Base-by-base conservation (phyloP, 1,140 invertebrate species). In the Drosophila kanapiae region DNA sequence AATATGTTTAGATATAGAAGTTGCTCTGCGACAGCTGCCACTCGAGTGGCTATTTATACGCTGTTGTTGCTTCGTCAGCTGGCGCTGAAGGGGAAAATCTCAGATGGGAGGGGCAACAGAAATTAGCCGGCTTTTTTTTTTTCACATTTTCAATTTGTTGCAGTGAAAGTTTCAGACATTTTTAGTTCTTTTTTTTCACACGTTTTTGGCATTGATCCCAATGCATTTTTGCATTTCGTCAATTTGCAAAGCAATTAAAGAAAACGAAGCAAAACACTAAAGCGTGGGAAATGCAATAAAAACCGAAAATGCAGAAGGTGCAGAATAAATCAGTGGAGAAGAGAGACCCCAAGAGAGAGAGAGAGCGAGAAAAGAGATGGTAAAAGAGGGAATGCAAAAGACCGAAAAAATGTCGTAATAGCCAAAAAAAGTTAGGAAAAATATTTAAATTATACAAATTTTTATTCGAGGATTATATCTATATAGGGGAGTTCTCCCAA, bases 171-270 rank as follows among this genome's bases (percentile, higher is more conserved):
- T 72, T 71, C 37, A 69, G n/a, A 86, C 47, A 38, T 63, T 71
- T 68, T 65, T 38, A 37, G 16, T 75, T 54, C n/a, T 45, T 60
- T 68, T 68, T 60, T 78, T 74, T 81, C 65, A 48, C 79, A 78
- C 63, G 42, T 78, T 90, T 75, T 90, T 90, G 85, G 85, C 85
- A 90, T 80, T 80, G 78, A 80, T 80, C 70, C 78, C 78, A 80
- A 65, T 71, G 59, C 78, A 82, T 63, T 81, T 68, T 68, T 72
- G 48, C 59, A 51, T 67, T 69, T 70, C 47, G 23, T 23, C 14
- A 69, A 78, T 78, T 75, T 84, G 42, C 67, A 67, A 67, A 53
- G 65, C 63, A 86, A 86, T 87, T 86, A 82, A 69, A 54, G 61
- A 33, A 51, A 57, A 37, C 58, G 45, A 68, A 65, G 47, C 64